A percentile compares a stretch with the other conserved stretches of the same genome.
These are phyloP conservation scores for Helarctos malayanus DNA, from an alignment of 2,797 vertebrate species.

Conservation along the genomic window DNA sequence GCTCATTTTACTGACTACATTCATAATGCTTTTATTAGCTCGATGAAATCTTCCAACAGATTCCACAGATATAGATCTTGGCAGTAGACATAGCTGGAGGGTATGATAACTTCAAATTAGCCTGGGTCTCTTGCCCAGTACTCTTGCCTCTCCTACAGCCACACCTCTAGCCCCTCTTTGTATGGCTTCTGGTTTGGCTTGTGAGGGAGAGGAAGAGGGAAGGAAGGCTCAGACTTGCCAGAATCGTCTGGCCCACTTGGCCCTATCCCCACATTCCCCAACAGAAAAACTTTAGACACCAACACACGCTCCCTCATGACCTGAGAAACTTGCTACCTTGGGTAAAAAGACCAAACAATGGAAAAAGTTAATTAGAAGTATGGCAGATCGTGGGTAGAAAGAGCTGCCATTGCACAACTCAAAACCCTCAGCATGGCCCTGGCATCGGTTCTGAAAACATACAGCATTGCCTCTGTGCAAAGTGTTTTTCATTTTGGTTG, in stretches of 20 bases:
- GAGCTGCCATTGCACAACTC: neutral
- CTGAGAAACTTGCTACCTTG: neutral
- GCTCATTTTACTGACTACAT: neutral
- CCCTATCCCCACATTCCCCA: neutral
- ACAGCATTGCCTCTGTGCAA: neutral
- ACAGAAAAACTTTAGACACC: neutral
- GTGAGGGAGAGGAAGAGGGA: neutral
- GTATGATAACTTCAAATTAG: neutral
- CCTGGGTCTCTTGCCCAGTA: neutral
- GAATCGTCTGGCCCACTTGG: neutral
- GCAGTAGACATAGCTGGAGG: neutral
- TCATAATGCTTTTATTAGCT: conserved; percentile 1
- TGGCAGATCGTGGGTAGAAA: neutral
- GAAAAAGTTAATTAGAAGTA: neutral
- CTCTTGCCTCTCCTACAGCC: neutral
- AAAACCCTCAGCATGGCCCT: neutral
- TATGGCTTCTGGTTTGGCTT: neutral
- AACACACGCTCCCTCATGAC: neutral
- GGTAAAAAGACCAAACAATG: neutral
- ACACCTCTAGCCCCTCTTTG: neutral
- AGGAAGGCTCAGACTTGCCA: neutral
- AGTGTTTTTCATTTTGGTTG: conserved; percentile 48
- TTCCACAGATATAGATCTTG: neutral
- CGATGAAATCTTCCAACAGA: neutral
- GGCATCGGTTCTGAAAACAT: conserved; percentile 14